These are phyloP conservation scores for Phytoseiulus persimilis DNA, from an alignment of 2,888 invertebrate species.

Conservation along the genomic window DNA sequence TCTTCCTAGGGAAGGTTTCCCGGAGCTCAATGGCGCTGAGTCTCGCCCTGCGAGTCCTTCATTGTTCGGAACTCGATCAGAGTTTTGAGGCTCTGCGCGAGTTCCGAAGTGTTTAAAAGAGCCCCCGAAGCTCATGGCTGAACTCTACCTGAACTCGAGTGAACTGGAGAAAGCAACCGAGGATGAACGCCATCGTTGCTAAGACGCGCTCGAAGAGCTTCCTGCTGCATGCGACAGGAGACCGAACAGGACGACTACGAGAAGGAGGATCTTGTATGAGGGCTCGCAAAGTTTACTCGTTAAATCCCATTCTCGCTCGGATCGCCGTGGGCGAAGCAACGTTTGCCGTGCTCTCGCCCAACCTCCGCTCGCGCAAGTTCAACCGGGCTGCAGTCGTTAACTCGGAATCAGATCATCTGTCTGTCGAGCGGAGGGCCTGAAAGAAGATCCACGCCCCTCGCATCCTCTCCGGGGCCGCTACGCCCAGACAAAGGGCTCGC, in stretches of 20 bases:
- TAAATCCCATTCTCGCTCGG: neutral
- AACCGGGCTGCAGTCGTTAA: neutral
- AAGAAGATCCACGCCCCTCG: neutral
- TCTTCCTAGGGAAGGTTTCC: too few relatives aligned
- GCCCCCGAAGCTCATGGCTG: neutral
- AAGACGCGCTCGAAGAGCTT: neutral
- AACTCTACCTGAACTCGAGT: too few relatives aligned
- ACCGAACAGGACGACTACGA: neutral
- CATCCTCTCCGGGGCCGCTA: too few relatives aligned
- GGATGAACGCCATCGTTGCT: neutral
- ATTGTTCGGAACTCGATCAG: neutral
- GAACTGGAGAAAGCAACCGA: neutral
- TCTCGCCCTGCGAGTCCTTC: too few relatives aligned
- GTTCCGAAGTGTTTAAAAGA: neutral
- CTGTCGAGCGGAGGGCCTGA: neutral
- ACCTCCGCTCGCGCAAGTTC: neutral
- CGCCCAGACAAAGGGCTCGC: too few relatives aligned
- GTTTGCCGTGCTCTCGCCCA: neutral
- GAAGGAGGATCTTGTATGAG: neutral
- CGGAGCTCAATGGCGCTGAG: too few relatives aligned
- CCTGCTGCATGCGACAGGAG: neutral
- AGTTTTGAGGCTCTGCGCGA: neutral
- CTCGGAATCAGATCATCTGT: neutral
- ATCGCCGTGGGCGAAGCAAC: neutral
- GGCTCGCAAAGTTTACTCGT: neutral